These are phyloP conservation scores for Colletes collaris DNA, from an alignment of 2,888 invertebrate genomes.

Conservation along the genomic window DNA sequence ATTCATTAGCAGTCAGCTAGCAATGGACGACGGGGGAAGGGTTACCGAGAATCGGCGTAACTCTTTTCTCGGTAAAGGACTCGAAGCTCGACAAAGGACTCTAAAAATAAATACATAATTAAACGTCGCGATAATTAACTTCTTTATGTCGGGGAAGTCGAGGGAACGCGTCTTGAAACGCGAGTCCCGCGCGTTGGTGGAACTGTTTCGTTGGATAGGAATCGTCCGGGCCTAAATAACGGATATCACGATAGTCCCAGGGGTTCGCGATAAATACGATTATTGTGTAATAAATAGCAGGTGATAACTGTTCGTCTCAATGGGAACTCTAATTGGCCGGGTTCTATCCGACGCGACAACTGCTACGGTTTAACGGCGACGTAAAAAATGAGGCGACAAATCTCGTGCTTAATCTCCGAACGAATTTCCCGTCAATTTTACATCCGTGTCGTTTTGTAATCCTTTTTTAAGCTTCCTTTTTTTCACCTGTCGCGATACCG, in stretches of 20 bases:
- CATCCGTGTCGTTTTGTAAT: background rate
- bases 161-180: slow-evolving; percentile 43
- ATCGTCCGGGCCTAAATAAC: background rate
- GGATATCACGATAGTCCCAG: background rate
- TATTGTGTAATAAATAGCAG: slow-evolving; percentile 5
- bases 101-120: slow-evolving; percentile 81
- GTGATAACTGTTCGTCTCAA: slow-evolving; percentile 11
- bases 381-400: slow-evolving; percentile 10
- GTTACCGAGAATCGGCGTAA: slow-evolving; percentile 80
- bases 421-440: slow-evolving; percentile 10
- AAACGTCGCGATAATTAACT: slow-evolving; percentile 80
- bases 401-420: background rate
- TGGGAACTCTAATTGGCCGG: slow-evolving; percentile 23
- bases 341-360: slow-evolving; percentile 7
- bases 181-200: background rate
- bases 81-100: slow-evolving; percentile 74
- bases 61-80: slow-evolving; percentile 75
- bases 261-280: slow-evolving; percentile 22
- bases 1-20: slow-evolving; percentile 79
- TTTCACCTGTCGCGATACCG: background rate
- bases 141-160: slow-evolving; percentile 73
- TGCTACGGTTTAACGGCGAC: slow-evolving; percentile 5
- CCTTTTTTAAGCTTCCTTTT: slow-evolving; percentile 11
- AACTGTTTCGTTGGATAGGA: background rate
- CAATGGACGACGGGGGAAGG: slow-evolving; percentile 68